Base-by-base conservation (phyloP, 2,113 vertebrate genomes). In the Cebus imitator region DNA sequence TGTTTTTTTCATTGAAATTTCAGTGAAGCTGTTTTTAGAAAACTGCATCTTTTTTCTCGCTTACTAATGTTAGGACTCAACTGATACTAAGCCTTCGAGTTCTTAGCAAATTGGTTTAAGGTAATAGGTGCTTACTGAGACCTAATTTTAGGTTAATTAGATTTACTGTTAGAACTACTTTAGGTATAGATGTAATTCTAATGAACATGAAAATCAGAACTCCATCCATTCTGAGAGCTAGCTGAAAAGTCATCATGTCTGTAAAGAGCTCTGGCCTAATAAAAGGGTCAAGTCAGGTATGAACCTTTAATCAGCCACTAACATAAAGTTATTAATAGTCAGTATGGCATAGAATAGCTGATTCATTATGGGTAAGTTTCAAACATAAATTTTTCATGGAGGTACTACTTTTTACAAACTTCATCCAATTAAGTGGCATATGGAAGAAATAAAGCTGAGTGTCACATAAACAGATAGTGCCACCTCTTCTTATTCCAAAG, bases 271-370 rank as follows among this genome's bases (percentile, higher is more conserved):
- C 72, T 50, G n/a, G 3, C 73, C 21, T 73, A 66, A 37, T 76
- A 89, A 89, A 16, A 8, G 30, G 40, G 20, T 85, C 70, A 92
- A 58, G 66, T 50, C 37, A 90, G 27, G 20, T 55, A 16, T 23
- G 30, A 96, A 58, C 72, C 43, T 95, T 85, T 79, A 91, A 52
- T 90, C 57, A 88, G 30, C 45, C 30, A 94, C 20, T 64, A 58
- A 75, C 86, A 61, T 1, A 91, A 85, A 91, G 48, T 82, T 94
- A 40, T 32, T 88, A 58, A 86, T 91, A 82, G 90, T 82, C 45
- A 81, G 0, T 70, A 23, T 23, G 6, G 6, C 30, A 3, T 35
- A 75, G 45, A 90, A 75, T 43, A 75, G 3, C 61, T 45, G 11
- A 48, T 75, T 90, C 40, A 10, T 57, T 80, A 30, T 17, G 35